Percentiles rank a stretch among this genome's conserved stretches.
Conservation (phyloP, 2,797 vertebrate species). For the Xerus rutilus region DNA sequence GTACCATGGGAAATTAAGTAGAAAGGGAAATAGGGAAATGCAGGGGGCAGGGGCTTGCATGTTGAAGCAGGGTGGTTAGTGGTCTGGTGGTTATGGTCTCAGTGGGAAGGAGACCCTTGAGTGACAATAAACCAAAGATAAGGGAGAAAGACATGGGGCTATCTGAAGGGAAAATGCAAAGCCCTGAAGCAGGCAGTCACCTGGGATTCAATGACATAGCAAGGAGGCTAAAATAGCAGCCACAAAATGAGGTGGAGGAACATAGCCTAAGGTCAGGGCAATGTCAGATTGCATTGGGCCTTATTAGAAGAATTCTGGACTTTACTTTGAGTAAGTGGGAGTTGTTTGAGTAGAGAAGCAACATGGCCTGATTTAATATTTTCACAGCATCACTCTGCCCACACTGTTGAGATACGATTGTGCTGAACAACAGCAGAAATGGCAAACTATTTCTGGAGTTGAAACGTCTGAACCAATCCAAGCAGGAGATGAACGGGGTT, state of each 20-base stretch:
- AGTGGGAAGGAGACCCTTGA: not conserved
- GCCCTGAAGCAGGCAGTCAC: not conserved
- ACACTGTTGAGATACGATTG: not conserved
- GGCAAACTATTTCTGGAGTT: not conserved
- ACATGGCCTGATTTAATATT: not conserved
- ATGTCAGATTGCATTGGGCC: not conserved
- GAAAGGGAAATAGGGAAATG: not conserved
- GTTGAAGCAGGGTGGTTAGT: not conserved
- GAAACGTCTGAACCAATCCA: not conserved
- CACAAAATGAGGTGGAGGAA: not conserved
- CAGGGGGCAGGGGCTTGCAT: not conserved
- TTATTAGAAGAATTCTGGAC: not conserved
- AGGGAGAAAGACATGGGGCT: not conserved
- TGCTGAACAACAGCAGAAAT: not conserved
- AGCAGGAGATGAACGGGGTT: not conserved
- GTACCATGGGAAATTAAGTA: not conserved
- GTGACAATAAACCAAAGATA: not conserved
- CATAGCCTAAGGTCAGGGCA: not conserved
- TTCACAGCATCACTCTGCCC: not conserved
- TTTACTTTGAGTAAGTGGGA: not conserved
- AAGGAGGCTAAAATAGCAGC: not conserved
- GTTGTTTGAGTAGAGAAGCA: not conserved
- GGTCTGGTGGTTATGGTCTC: too few species aligned
- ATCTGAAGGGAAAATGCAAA: not conserved
- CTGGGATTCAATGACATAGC: not conserved